phyloP scores from a whole-genome alignment of 2,888 invertebrate genomes.

The Chrysomela aeneicollis region DNA sequence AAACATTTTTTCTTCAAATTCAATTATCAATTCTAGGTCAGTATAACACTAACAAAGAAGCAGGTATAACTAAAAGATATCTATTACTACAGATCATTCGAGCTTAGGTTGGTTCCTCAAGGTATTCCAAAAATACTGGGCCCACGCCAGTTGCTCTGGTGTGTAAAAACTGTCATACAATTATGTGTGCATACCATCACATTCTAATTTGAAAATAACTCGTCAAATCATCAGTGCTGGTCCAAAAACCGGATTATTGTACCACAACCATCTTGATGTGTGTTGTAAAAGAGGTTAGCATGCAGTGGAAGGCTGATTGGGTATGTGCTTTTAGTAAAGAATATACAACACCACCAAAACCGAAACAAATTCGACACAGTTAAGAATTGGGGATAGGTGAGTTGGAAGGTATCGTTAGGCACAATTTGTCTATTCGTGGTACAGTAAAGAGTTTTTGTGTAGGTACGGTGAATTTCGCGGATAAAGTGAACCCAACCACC shows the following conservation, averaged over 20 bases:
- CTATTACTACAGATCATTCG: slow-evolving; percentile 23
- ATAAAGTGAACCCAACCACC: slow-evolving; percentile 44
- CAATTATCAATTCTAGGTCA: slow-evolving; percentile 7
- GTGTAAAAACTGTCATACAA: slow-evolving; percentile 51
- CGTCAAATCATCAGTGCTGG: slow-evolving; percentile 40
- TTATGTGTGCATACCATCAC: slow-evolving; percentile 21
- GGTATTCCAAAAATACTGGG: slow-evolving; percentile 60
- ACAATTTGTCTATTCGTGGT: slow-evolving; percentile 23
- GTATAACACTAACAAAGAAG: neutral
- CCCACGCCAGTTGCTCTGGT: slow-evolving; percentile 55
- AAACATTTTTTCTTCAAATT: too few relatives aligned
- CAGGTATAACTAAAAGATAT: slow-evolving; percentile 9
- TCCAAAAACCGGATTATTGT: slow-evolving; percentile 25
- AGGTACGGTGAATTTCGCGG: slow-evolving; percentile 16
- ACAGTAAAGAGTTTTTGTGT: slow-evolving; percentile 30
- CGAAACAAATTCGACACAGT: slow-evolving; percentile 27
- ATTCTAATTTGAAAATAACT: slow-evolving; percentile 25
- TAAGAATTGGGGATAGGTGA: slow-evolving; percentile 31
- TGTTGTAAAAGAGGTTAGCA: slow-evolving; percentile 36
- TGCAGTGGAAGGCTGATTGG: slow-evolving; percentile 37
- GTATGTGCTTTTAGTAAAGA: slow-evolving; percentile 29
- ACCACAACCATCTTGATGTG: slow-evolving; percentile 28
- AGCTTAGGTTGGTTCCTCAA: slow-evolving; percentile 56
- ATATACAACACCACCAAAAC: slow-evolving; percentile 26
- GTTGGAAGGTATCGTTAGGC: slow-evolving; percentile 33